Percentiles rank a stretch among this genome's conserved stretches.
phyloP scores from a whole-genome alignment of 2,888 invertebrate species.

The Agonopterix subpropinquella region DNA sequence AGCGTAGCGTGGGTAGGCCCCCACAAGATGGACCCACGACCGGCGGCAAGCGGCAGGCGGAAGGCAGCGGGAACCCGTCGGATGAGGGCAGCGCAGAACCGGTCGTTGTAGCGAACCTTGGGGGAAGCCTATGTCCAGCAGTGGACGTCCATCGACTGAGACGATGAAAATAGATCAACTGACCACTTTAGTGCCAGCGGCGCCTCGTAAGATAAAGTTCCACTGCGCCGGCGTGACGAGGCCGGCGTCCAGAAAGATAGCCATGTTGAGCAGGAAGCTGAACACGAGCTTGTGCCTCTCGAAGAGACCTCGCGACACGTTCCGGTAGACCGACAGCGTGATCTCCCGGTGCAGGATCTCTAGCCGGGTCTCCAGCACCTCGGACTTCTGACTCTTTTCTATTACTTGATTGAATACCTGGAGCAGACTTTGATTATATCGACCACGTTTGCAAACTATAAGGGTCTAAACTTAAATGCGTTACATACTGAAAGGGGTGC shows the following conservation, averaged over 20 bases:
- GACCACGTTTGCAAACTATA: too few species aligned
- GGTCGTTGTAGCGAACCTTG: too few species aligned
- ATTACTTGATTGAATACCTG: slow-evolving; percentile 90
- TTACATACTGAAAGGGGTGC: too few species aligned
- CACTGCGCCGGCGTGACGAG: slow-evolving; percentile 79
- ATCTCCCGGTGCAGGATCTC: slow-evolving; percentile 84
- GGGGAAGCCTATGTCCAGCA: too few species aligned
- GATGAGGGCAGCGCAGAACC: too few species aligned
- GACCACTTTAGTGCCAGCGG: slow-evolving; percentile 74
- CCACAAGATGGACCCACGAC: too few species aligned
- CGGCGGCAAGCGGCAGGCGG: too few species aligned
- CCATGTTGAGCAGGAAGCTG: slow-evolving; percentile 87
- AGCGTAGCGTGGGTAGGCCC: too few species aligned
- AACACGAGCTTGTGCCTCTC: slow-evolving; percentile 93
- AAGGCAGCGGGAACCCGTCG: too few species aligned
- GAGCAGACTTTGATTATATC: neutral
- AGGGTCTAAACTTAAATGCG: too few species aligned
- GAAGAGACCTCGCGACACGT: slow-evolving; percentile 92
- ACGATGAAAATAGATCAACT: slow-evolving; percentile 12
- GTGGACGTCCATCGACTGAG: neutral
- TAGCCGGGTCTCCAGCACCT: slow-evolving; percentile 80
- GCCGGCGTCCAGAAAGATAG: slow-evolving; percentile 81
- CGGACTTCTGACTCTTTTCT: slow-evolving; percentile 81
- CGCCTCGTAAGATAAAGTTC: slow-evolving; percentile 87
- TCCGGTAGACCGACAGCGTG: slow-evolving; percentile 87